A percentile compares a stretch with the other conserved stretches of the same genome.
Conservation (phyloP, 2,888 invertebrate species). For the Scaptomyza parva region DNA sequence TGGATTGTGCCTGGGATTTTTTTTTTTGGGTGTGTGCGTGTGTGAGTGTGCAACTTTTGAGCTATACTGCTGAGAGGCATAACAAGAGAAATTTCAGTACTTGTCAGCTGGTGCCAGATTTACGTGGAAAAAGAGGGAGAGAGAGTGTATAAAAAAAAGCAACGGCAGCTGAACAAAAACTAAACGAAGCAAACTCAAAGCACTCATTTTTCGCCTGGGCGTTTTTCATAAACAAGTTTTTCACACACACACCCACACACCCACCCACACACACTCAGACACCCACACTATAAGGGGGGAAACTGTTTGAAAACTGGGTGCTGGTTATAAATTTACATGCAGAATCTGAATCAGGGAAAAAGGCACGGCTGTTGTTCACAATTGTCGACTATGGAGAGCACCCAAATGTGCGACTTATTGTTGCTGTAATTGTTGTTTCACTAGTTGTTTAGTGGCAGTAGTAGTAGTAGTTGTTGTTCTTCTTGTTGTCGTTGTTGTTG, state of each 20-base stretch:
- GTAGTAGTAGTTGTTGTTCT: no score
- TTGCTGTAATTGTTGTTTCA: slow-evolving; percentile 53
- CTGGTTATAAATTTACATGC: slow-evolving; percentile 70
- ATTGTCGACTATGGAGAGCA: slow-evolving; percentile 47
- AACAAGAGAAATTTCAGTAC: slow-evolving; percentile 63
- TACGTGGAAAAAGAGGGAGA: slow-evolving; percentile 60
- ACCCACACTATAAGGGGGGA: no score
- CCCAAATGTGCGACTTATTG: slow-evolving; percentile 59
- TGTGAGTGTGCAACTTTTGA: slow-evolving; percentile 47
- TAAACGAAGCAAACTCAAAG: slow-evolving; percentile 17
- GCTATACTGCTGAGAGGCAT: slow-evolving; percentile 46
- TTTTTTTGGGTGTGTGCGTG: neutral
- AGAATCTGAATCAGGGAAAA: slow-evolving; percentile 35
- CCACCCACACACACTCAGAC: slow-evolving; percentile 5
- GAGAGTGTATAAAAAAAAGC: neutral
- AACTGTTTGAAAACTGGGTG: slow-evolving; percentile 18
- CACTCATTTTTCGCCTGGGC: slow-evolving; percentile 50
- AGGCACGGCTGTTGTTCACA: slow-evolving; percentile 57
- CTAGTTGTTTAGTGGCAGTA: slow-evolving; percentile 36
- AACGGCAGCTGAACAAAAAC: neutral
- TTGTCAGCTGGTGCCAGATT: slow-evolving; percentile 79
- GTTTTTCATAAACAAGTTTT: slow-evolving; percentile 70
- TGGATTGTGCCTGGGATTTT: slow-evolving; percentile 16
- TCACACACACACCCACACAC: slow-evolving; percentile 18
- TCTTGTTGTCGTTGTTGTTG: slow-evolving; percentile 51